Percentiles rank a stretch among this genome's conserved stretches.
These are phyloP conservation scores for Baccha elongata DNA, from an alignment of 2,888 invertebrate species.

Conservation along the genomic window DNA sequence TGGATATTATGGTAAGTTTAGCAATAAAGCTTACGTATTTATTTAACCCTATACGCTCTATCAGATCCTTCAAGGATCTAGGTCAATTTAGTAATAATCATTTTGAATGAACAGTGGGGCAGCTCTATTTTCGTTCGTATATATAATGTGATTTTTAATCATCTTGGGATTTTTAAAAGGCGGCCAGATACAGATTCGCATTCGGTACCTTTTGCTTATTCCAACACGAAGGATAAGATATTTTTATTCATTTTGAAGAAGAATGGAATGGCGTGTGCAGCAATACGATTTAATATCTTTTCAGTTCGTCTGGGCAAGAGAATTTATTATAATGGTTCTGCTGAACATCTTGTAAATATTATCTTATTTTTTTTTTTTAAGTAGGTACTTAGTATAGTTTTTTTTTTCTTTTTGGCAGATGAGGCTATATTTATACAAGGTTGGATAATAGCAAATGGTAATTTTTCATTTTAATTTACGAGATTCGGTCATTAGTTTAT, in stretches of 20 bases:
- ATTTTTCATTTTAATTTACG: background rate
- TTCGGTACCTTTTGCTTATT: background rate
- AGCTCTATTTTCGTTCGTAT: background rate
- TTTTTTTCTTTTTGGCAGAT: conserved; percentile 10
- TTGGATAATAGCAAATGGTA: background rate
- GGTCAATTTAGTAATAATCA: conserved; percentile 34
- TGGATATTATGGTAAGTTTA: conserved; percentile 89
- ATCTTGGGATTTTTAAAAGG: conserved; percentile 16
- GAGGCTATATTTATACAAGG: background rate
- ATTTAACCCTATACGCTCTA: background rate
- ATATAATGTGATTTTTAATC: conserved; percentile 58
- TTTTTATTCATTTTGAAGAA: conserved; percentile 1
- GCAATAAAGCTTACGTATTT: conserved; percentile 39
- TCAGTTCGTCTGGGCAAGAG: conserved; percentile 23
- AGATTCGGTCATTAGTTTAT: background rate
- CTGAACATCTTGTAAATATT: conserved; percentile 19
- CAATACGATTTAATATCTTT: conserved; percentile 36
- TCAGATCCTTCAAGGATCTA: conserved; percentile 29
- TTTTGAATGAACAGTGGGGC: background rate
- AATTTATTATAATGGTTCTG: conserved; percentile 43
- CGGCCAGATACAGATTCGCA: background rate
- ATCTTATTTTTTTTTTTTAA: background rate
- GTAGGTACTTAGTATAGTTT: conserved; percentile 8
- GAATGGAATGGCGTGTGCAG: background rate
- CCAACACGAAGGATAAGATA: background rate